Base-by-base conservation (phyloP, 2,113 vertebrate genomes). In the Psephotus haematonotus region DNA sequence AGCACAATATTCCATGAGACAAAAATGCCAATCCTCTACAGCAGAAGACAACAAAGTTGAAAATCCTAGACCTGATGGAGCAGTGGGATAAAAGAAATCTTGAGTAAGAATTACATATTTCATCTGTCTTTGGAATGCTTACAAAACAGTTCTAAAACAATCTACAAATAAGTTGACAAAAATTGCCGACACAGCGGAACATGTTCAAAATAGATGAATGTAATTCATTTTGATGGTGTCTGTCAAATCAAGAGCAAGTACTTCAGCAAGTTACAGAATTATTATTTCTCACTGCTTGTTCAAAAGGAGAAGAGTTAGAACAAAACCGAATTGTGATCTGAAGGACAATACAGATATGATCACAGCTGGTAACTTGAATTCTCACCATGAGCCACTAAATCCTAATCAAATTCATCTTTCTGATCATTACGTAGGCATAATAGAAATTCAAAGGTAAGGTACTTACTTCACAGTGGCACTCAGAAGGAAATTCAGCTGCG, bases 391-490 rank as follows among this genome's bases (percentile, higher is more conserved):
- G 47, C 68, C 43, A 67, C 75, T 81, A 86, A 93, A 92, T 75
- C 31, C 39, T 88, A 82, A 90, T 35, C 44, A 86, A 84, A 92
- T 84, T 71, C 7, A 69, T 82, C 69, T 62, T 52, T 46, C 28
- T 59, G 46, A 86, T 82, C 57, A 59, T 68, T 74, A 70, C 50
- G 68, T 44, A 85, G 68, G 78, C 47, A 62, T 10, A 79, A 82
- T 0, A 87, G 39, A 87, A 95, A 93, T 71, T 83, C 81, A 49
- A 31, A 90, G 33, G 28, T 37, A 83, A 97, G 57, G 67, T 47
- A 98, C 99, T 98, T 97, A 99, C 99, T 99, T 99, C 91, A 99
- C 99, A 77, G 99, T 98, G 43, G 99, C 98, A 76, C 99, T 99
- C 59, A 99, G 98, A 82, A 99, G 99, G 88, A 99, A 99, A 97